Base-by-base conservation (phyloP, 2,888 invertebrate genomes). In the Mimas tiliae region DNA sequence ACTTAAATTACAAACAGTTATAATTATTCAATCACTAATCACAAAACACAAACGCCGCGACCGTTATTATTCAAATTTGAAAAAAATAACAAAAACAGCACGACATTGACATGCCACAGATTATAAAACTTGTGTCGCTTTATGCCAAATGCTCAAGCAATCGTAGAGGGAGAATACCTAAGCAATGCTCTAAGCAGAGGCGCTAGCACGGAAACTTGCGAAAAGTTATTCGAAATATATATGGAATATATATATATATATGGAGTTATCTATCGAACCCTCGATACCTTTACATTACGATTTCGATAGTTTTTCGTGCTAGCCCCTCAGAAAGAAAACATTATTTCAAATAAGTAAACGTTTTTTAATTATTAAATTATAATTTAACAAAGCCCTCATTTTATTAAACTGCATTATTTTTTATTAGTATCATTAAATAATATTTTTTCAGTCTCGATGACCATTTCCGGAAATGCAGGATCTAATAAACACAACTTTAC, bases 401-500 rank as follows among this genome's bases (percentile, higher is more conserved):
- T 9, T 64, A 72, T 67, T 42, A 72, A 52, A 53, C 74, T 68
- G 0, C 12, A 48, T 55, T 58, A 38, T 45, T 33, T 11, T 48
- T 51, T 38, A 6, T 42, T 45, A n/a, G 47, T 33, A 16, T 9
- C 6, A 6, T 47, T 52, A 19, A 19, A 9, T 19, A 91, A 47
- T 58, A 87, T 72, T 67, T 83, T 81, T 70, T 87, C 83, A n/a
- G 85, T 83, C 77, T 88, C 83, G 48, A 70, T 58, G 9, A 93
- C 79, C 4, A 86, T 45, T 70, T 83, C 72, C 0, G 87, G 87
- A 72, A 92, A 91, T 1, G 68, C 72, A n/a, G 93, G 93, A 72
- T 93, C 93, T 19, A 92, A 65, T 27, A 93, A 69, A 71, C 91
- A 90, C 7, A 91, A 50, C 71, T 85, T 90, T 1, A 91, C 74